phyloP scores from a whole-genome alignment of 1,140 invertebrate genomes.

The Acyrthosiphon pisum region DNA sequence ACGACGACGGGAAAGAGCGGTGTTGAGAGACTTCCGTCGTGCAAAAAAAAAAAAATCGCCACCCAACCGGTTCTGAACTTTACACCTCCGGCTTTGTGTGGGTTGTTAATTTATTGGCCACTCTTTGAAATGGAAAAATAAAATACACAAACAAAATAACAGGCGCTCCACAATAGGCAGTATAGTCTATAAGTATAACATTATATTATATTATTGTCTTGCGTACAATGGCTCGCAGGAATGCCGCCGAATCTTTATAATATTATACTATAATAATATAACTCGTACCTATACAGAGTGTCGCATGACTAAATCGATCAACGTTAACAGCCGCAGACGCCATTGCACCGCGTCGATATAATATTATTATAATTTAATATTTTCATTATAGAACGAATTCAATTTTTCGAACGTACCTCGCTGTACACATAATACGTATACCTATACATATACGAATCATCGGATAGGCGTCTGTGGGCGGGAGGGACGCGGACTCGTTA shows the following conservation, averaged over 20 bases:
- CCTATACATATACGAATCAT: background rate
- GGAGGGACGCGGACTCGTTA: background rate
- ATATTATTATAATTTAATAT: conserved; percentile 33
- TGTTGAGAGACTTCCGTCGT: conserved; percentile 6
- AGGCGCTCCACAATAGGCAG: background rate
- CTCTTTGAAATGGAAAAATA: background rate
- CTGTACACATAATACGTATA: background rate
- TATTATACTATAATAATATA: background rate
- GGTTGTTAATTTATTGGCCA: conserved; percentile 17
- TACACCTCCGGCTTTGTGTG: conserved; percentile 34
- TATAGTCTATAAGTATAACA: background rate
- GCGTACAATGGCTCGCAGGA: conserved; percentile 6
- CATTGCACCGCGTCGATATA: background rate
- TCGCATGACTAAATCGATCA: conserved; percentile 41
- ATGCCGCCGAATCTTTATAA: conserved; percentile 16
- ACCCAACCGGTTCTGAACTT: conserved; percentile 30
- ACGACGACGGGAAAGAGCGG: background rate
- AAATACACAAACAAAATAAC: background rate
- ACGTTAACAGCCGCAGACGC: background rate
- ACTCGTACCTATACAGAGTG: background rate
- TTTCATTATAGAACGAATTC: conserved; percentile 18
- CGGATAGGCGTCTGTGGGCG: background rate
- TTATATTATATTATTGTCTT: background rate
- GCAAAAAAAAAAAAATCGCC: conserved; percentile 6
- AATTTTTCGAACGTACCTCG: background rate